Conservation (phyloP, 2,113 vertebrate genomes). For the Dipodomys spectabilis region DNA sequence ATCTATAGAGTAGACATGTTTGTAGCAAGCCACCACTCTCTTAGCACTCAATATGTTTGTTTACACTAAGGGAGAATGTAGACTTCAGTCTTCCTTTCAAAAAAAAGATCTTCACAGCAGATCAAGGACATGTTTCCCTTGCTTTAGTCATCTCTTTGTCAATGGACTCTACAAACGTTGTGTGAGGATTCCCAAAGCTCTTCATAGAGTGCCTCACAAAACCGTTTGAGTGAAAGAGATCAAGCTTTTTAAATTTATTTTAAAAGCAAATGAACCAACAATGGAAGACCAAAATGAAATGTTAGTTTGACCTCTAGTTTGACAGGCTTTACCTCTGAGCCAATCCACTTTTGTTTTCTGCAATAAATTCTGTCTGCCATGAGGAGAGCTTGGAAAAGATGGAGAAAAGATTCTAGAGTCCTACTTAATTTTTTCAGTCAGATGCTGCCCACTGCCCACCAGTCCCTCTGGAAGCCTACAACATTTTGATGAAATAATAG, state of each 20-base stretch:
- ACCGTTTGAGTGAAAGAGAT: not conserved
- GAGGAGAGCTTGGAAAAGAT: not conserved
- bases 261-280: not conserved
- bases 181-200: not conserved
- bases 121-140: not conserved
- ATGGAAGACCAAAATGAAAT: not conserved
- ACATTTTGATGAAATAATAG: constrained; percentile 2
- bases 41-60: not conserved
- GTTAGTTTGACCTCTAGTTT: not conserved
- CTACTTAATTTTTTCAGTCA: constrained; percentile 23
- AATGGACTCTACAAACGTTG: not conserved
- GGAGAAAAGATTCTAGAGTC: not conserved
- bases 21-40: not conserved
- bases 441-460: not conserved
- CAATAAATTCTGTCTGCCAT: not conserved
- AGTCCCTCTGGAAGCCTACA: not conserved
- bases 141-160: not conserved
- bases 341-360: not conserved
- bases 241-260: not conserved
- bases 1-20: not conserved
- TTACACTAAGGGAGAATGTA: constrained; percentile 2
- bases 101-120: constrained; percentile 9
- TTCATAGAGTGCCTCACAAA: not conserved
- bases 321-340: not conserved
- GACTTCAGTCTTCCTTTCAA: constrained; percentile 10